A percentile compares a stretch with the other conserved stretches of the same genome.
Evolutionary conservation across 2,888 invertebrate species (phyloP).

Genomic region (Periphyllus acericola): DNA sequence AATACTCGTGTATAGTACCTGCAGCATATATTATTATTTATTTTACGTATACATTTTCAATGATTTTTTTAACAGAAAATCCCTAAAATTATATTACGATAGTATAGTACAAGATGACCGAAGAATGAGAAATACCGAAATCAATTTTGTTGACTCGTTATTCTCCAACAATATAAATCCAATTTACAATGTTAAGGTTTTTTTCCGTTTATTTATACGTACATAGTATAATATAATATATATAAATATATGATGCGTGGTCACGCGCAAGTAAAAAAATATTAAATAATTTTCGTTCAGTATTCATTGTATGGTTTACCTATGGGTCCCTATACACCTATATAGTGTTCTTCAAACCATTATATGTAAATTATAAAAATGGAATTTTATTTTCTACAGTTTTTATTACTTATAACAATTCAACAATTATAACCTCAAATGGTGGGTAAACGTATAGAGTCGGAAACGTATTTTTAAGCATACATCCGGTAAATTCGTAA

Average conservation of each 20-base stretch:
- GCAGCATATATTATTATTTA: no score
- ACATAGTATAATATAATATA: neutral
- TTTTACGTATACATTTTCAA: no score
- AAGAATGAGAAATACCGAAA: no score
- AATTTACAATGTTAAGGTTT: neutral
- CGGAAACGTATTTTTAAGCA: neutral
- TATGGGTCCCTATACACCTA: no score
- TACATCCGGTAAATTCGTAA: neutral
- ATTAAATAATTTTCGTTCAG: neutral
- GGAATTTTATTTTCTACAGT: neutral
- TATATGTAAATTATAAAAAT: slow-evolving; percentile 24
- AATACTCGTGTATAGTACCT: no score
- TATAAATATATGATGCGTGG: neutral
- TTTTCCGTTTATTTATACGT: neutral
- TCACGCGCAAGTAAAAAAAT: neutral
- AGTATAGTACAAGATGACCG: no score
- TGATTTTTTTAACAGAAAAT: no score
- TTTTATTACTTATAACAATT: neutral
- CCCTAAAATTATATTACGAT: no score
- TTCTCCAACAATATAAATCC: neutral
- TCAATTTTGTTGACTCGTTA: no score
- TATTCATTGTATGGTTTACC: neutral
- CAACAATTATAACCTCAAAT: neutral
- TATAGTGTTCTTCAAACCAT: neutral
- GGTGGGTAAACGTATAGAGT: neutral